Percentiles rank a stretch among this genome's conserved stretches.
Conservation (phyloP, 2,113 vertebrate species). For the Xiphophorus hellerii region DNA sequence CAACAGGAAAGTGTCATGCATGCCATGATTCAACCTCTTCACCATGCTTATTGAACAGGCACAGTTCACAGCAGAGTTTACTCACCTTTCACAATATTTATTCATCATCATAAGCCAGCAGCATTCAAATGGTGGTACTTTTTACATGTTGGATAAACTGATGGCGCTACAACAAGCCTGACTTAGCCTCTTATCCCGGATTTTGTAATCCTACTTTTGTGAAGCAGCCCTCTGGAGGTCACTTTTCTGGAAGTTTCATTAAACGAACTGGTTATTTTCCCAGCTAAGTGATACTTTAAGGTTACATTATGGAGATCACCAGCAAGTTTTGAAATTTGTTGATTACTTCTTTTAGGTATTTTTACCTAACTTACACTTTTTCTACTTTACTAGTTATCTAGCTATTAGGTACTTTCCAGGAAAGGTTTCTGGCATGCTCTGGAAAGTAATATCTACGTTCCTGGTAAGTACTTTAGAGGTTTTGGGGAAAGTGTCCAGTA, state of each 20-base stretch:
- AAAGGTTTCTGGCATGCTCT: neutral
- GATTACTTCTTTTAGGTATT: neutral
- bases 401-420: neutral
- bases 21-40: neutral
- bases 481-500: neutral
- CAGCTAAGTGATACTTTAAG: no score
- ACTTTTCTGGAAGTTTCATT: neutral
- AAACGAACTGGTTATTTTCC: neutral
- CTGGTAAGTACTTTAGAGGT: neutral
- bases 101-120: constrained; percentile 14
- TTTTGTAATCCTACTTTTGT: no score
- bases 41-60: constrained; percentile 5
- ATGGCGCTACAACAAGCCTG: no score
- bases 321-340: neutral
- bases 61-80: neutral
- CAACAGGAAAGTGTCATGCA: neutral
- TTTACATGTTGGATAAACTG: constrained; percentile 19
- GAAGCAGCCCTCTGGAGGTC: neutral
- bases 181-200: no score
- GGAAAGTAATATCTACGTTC: neutral
- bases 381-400: neutral
- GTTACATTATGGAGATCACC: neutral
- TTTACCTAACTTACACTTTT: neutral
- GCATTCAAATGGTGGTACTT: constrained; percentile 39
- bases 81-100: constrained; percentile 12